Evolutionary conservation across 2,113 vertebrate genomes (phyloP).

Genomic region (Eclectus roratus): DNA sequence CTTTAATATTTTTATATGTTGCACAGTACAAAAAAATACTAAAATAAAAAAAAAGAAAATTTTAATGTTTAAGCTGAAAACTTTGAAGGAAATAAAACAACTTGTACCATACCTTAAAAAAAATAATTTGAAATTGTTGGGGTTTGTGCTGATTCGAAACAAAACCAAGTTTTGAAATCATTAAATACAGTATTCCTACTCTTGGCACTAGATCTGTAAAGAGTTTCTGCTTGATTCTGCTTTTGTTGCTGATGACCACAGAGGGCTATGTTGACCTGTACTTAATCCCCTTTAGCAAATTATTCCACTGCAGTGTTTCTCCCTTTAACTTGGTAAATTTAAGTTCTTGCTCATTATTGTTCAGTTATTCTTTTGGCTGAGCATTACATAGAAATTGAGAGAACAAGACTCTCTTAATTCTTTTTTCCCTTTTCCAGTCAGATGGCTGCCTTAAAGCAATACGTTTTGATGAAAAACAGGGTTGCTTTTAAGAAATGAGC

Average conservation of each 20-base stretch:
- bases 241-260: constrained; percentile 36
- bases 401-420: not conserved
- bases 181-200: not conserved
- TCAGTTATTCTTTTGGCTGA: constrained; percentile 19
- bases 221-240: not conserved
- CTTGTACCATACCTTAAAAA: not conserved
- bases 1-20: not conserved
- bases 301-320: not conserved
- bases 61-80: not conserved
- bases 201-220: not conserved
- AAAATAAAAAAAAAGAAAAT: not conserved
- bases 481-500: not conserved
- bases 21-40: not conserved
- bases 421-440: not conserved
- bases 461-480: constrained; percentile 33
- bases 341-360: not conserved
- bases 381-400: not conserved
- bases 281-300: constrained; percentile 22
- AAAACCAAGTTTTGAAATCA: not conserved
- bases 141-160: not conserved
- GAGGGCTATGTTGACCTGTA: not conserved
- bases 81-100: not conserved
- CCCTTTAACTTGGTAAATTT: not conserved
- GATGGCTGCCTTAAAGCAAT: constrained; percentile 35
- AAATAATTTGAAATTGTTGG: not conserved